A percentile compares a stretch with the other conserved stretches of the same genome.
Conservation (phyloP, 2,113 vertebrate species). For the Collichthys lucidus region DNA sequence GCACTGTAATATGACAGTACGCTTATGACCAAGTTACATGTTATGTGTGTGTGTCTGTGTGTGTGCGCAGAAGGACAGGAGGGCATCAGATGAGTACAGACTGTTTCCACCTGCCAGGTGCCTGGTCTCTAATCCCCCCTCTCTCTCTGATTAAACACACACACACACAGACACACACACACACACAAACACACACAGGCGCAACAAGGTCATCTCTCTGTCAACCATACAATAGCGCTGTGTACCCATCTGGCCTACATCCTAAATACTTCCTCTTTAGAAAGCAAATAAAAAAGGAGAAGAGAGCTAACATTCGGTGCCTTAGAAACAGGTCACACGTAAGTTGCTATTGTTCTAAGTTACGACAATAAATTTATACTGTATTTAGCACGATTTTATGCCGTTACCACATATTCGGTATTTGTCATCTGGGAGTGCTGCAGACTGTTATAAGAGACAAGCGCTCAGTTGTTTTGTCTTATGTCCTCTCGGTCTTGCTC, state of each 20-base stretch:
- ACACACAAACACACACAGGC: constrained; percentile 46
- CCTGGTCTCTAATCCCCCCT: constrained; percentile 81
- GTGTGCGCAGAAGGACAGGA: constrained; percentile 63
- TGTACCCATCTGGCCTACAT: constrained; percentile 77
- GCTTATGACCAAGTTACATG: constrained; percentile 39
- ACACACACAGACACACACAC: constrained; percentile 55
- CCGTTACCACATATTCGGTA: background rate
- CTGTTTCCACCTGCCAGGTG: constrained; percentile 82
- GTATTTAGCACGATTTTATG: background rate
- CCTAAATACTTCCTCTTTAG: constrained; percentile 75
- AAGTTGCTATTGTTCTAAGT: background rate
- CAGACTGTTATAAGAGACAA: background rate
- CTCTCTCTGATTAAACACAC: constrained; percentile 82
- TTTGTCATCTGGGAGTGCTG: constrained; percentile 2
- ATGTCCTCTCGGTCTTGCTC: background rate
- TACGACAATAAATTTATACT: background rate
- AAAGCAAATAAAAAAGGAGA: constrained; percentile 66
- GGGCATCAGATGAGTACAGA: constrained; percentile 80
- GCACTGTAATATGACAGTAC: constrained; percentile 3
- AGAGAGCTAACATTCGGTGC: constrained; percentile 7
- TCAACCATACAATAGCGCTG: constrained; percentile 79
- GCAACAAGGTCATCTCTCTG: constrained; percentile 81
- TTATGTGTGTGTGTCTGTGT: constrained; percentile 32
- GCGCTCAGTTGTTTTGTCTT: constrained; percentile 11
- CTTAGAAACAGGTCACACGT: constrained; percentile 20